Base-by-base conservation (phyloP, 2,113 vertebrate genomes). In the Psilopsiagon aymara region DNA sequence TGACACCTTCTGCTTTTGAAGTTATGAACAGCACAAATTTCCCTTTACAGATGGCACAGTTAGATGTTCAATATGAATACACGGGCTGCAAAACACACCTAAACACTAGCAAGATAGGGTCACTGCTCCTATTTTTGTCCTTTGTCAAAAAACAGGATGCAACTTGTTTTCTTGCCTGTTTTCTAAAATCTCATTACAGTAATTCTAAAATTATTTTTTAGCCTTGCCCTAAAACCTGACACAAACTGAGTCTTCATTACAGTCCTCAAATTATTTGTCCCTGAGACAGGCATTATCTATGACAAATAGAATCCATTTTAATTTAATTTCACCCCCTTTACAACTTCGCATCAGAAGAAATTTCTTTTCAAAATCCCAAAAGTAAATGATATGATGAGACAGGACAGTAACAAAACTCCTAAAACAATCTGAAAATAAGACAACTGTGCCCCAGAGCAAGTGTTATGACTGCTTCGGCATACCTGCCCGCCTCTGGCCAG, bases 401-500 rank as follows among this genome's bases (percentile, higher is more conserved):
- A 76, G 9, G 43, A 71, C 43, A 69, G 43, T 44, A 86, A 53
- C 8, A 79, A 60, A 92, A 49, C 17, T 44, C 57, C 33, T 57
- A 52, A 41, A 74, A 20, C 15, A 68, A 5, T 8, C 17, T 55
- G 35, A 59, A 59, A 59, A 9, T 14, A 59, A 3, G 9, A 59
- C 31, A 59, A 33, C 3, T 4, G 13, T 25, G 64, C 33, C 49
- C 49, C 21, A 17, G 24, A 18, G 18, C 6, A 53, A 44, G n/a
- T 17, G 6, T 49, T 49, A n/a, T 44, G 41, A 28, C 5, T 27
- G 6, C 24, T 57, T 3, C 82, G 46, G 15, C 97, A 57, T 97
- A 99, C 99, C 99, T 99, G 99, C 86, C 99, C 99, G 80, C 99
- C 99, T 94, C 99, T 98, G 59, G 99, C 99, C 98, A 99, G 98